Evolutionary conservation across 2,113 vertebrate genomes (phyloP).

Genomic region (Sinosuthora webbiana): DNA sequence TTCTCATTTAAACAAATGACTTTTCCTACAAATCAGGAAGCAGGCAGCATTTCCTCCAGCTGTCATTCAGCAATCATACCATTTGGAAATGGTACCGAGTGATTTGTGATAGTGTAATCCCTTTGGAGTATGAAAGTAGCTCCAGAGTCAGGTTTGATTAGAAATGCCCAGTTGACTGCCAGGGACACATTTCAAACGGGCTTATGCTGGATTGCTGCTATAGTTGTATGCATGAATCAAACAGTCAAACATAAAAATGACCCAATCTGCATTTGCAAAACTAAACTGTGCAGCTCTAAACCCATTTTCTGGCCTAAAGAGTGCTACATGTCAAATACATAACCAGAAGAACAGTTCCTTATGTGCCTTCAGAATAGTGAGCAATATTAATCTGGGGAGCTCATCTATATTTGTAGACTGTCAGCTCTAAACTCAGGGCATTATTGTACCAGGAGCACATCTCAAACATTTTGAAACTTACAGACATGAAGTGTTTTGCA

Average conservation of each 20-base stretch:
- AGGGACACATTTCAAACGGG: not conserved
- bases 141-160: conserved; percentile 39
- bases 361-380: not conserved
- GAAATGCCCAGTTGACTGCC: not conserved
- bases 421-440: not conserved
- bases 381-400: not conserved
- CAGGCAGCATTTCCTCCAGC: conserved; percentile 19
- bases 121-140: not conserved
- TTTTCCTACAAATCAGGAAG: conserved; percentile 10
- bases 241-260: not conserved
- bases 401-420: not conserved
- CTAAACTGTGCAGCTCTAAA: not conserved
- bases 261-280: not conserved
- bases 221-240: not conserved
- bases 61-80: not conserved
- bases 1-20: conserved; percentile 22
- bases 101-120: conserved; percentile 4
- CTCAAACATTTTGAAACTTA: not conserved
- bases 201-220: not conserved
- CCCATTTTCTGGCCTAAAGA: not conserved
- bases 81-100: conserved; percentile 1
- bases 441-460: not conserved
- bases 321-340: not conserved
- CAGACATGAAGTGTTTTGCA: not conserved
- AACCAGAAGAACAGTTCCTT: not conserved